Conservation (phyloP, 2,888 invertebrate species). For the Lepidochitona cinerea region DNA sequence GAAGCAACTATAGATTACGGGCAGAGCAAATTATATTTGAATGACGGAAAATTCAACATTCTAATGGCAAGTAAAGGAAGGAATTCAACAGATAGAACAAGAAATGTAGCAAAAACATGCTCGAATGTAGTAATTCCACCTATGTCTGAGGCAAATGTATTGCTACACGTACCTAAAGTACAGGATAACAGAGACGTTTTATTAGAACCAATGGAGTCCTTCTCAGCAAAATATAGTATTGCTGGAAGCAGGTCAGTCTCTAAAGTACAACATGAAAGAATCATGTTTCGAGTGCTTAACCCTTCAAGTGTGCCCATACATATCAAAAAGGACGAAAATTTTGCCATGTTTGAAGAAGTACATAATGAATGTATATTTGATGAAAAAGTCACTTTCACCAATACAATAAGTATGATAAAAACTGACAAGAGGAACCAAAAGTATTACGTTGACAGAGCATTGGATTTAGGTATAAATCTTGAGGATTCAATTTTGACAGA, state of each 20-base stretch:
- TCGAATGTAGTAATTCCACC: background rate
- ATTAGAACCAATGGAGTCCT: background rate
- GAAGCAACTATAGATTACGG: background rate
- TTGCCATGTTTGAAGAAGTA: background rate
- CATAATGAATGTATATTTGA: background rate
- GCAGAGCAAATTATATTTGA: background rate
- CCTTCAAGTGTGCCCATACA: background rate
- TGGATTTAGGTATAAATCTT: background rate
- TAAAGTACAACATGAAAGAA: background rate
- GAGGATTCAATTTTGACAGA: background rate
- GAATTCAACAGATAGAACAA: background rate
- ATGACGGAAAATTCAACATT: background rate
- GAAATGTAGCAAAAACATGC: background rate
- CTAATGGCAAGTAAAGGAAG: background rate
- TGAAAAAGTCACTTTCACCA: background rate
- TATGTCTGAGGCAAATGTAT: background rate
- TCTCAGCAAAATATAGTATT: background rate
- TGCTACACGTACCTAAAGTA: background rate
- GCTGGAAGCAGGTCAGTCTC: background rate
- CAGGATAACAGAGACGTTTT: background rate
- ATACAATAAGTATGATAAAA: no score
- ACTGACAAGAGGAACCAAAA: background rate
- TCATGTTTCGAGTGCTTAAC: background rate
- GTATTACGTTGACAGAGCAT: background rate
- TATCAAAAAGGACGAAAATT: background rate